These are phyloP conservation scores for Natator depressus DNA, from an alignment of 2,113 vertebrate species.

Conservation along the genomic window DNA sequence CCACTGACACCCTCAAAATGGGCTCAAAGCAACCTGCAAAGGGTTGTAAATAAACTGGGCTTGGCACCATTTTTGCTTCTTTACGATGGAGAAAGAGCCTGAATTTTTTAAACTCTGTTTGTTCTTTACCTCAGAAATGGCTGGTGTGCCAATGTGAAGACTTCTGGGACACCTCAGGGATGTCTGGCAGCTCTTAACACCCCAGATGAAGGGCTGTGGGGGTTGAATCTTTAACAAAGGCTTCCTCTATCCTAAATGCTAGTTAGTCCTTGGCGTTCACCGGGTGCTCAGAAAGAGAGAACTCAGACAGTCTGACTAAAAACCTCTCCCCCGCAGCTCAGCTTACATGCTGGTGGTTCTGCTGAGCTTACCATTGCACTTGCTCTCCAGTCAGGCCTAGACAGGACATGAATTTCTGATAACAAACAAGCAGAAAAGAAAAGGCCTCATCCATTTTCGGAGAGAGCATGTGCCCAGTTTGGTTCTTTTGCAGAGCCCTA, in stretches of 20 bases:
- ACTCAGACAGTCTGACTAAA: not conserved
- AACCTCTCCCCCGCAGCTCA: no score
- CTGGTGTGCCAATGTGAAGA: not conserved
- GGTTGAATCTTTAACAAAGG: not conserved
- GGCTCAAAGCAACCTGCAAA: not conserved
- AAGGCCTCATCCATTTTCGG: not conserved
- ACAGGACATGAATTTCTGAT: no score
- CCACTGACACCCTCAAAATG: not conserved
- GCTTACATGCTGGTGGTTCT: no score
- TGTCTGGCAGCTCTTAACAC: not conserved
- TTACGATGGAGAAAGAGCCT: not conserved
- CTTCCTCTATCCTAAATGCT: not conserved
- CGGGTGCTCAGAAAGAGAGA: not conserved
- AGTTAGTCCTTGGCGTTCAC: not conserved
- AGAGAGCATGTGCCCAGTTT: not conserved
- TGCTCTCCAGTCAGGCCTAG: no score
- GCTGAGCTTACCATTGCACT: no score
- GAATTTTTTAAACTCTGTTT: not conserved
- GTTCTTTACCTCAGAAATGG: not conserved
- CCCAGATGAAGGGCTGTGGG: not conserved
- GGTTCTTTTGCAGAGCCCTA: not conserved
- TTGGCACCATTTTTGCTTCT: not conserved
- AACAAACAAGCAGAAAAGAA: no score
- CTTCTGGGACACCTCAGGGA: not conserved
- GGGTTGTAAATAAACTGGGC: not conserved